These are phyloP conservation scores for Aelia acuminata DNA, from an alignment of 2,888 invertebrate species.

Conservation along the genomic window DNA sequence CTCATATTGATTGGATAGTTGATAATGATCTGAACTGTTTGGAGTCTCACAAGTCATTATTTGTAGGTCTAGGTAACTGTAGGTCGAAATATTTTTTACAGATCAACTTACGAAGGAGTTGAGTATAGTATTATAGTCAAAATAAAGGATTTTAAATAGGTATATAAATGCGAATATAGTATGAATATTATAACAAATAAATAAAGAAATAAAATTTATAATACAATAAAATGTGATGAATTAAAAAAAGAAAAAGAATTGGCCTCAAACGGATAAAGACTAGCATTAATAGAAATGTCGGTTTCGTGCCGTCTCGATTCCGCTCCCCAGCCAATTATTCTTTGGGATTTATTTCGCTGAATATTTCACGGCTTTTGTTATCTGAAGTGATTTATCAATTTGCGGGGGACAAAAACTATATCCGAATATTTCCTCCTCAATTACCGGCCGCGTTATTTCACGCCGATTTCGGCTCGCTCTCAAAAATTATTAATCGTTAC, in stretches of 20 bases:
- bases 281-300: neutral
- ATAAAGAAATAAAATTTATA: neutral
- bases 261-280: neutral
- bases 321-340: slow-evolving; percentile 5
- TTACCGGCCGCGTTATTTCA: neutral
- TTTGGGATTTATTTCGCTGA: neutral
- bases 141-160: too few relatives aligned
- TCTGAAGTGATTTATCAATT: slow-evolving; percentile 29
- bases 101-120: too few relatives aligned
- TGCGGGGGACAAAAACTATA: slow-evolving; percentile 2
- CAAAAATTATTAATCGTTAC: neutral
- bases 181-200: too few relatives aligned
- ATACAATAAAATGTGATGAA: neutral
- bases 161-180: too few relatives aligned
- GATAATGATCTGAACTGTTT: too few relatives aligned
- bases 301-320: neutral
- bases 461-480: neutral
- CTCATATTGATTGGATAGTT: too few relatives aligned
- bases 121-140: too few relatives aligned
- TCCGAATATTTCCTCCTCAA: neutral
- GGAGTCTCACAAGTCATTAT: too few relatives aligned
- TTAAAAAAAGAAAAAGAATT: neutral
- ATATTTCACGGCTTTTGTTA: slow-evolving; percentile 9
- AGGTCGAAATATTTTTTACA: too few relatives aligned
- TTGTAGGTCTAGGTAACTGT: too few relatives aligned